phyloP scores from a whole-genome alignment of 2,888 invertebrate species.

The Notocelia uddmanniana region DNA sequence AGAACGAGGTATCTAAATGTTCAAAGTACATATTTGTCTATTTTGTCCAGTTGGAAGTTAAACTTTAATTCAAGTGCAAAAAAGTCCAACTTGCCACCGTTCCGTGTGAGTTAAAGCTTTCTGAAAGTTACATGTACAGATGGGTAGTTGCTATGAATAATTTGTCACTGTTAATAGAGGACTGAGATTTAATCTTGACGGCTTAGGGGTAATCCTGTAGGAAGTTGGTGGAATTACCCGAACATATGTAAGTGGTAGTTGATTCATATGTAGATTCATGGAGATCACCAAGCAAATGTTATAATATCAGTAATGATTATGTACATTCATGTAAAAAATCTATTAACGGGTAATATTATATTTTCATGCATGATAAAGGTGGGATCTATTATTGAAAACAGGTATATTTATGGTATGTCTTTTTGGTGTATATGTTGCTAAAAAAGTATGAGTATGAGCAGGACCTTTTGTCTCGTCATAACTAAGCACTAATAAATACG shows the following conservation, averaged over 20 bases:
- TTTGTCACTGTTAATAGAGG: conserved; percentile 40
- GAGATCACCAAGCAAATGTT: neutral
- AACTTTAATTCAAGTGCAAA: neutral
- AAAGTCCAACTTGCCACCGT: neutral
- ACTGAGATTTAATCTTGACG: conserved; percentile 15
- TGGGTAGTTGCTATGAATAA: conserved; percentile 38
- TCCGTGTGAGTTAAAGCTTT: neutral
- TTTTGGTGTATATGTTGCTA: no score
- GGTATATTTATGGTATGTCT: no score
- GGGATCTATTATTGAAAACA: no score
- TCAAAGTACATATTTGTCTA: neutral
- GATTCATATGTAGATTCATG: conserved; percentile 4
- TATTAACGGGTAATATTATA: no score
- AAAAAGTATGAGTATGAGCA: no score
- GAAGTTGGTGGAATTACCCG: conserved; percentile 13
- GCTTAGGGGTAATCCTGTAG: conserved; percentile 24
- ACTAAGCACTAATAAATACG: no score
- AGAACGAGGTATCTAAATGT: neutral
- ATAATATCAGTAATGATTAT: neutral
- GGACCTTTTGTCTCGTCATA: no score
- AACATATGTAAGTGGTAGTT: conserved; percentile 17
- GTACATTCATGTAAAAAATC: neutral
- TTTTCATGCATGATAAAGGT: no score
- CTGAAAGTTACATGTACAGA: neutral
- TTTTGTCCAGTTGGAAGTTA: neutral